These are phyloP conservation scores for Drosophila parvula DNA, from an alignment of 1,140 invertebrate species.

Conservation along the genomic window DNA sequence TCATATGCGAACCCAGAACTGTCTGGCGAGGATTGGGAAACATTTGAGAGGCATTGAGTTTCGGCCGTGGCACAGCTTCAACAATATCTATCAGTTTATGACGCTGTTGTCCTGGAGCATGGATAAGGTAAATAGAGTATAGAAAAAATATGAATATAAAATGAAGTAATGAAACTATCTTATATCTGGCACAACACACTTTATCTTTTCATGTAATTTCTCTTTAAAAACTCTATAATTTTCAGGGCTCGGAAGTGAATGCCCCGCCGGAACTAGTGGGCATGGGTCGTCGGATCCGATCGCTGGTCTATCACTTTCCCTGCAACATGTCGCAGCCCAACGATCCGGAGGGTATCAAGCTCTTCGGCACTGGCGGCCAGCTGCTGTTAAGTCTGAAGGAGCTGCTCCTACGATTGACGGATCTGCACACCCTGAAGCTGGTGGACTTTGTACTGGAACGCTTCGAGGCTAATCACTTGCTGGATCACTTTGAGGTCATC, in stretches of 20 bases:
- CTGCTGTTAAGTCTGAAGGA: constrained; percentile 88
- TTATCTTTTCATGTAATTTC: no score
- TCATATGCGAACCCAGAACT: constrained; percentile 90
- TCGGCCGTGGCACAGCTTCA: constrained; percentile 91
- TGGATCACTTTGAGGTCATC: constrained; percentile 89
- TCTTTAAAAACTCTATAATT: neutral
- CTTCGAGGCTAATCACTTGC: constrained; percentile 88
- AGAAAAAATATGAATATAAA: neutral
- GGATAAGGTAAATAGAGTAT: constrained; percentile 83
- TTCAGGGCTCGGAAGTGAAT: constrained; percentile 51
- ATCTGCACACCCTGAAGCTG: constrained; percentile 88
- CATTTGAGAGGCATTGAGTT: constrained; percentile 89
- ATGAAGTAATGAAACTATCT: no score
- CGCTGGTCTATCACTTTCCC: constrained; percentile 91
- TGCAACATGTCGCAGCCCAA: constrained; percentile 90
- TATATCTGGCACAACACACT: no score
- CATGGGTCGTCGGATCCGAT: constrained; percentile 86
- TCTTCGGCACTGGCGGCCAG: constrained; percentile 91
- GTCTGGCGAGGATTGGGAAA: constrained; percentile 88
- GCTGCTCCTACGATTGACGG: constrained; percentile 88
- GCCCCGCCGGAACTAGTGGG: constrained; percentile 81
- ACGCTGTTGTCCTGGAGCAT: constrained; percentile 91
- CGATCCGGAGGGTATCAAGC: constrained; percentile 86
- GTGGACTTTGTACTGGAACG: constrained; percentile 91
- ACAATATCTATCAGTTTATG: constrained; percentile 94